Base-by-base conservation (phyloP, 2,113 vertebrate genomes). In the Dromas ardeola region DNA sequence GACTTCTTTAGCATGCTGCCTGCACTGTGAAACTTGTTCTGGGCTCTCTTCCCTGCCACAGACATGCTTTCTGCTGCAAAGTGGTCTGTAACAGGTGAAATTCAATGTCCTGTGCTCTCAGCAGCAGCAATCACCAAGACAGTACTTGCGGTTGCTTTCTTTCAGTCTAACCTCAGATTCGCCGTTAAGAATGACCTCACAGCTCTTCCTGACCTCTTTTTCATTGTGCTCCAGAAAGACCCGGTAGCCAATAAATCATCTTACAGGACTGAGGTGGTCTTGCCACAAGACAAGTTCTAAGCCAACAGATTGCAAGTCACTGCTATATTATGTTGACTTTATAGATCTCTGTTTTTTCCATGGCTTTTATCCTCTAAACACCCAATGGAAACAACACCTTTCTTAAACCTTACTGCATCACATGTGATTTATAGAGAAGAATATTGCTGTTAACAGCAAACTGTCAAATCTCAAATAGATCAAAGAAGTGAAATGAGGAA, bases 391-490 rank as follows among this genome's bases (percentile, higher is more conserved):
- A 38, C 49, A 77, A 3, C 53, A 53, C 86, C 65, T 95, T 86
- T 69, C 56, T 76, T 26, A 86, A 87, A 40, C 17, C 56, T 55
- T 50, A 70, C 82, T 76, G 81, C 65, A 62, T 80, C 86, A 74
- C 27, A 7, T 91, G 88, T 97, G 97, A 97, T 97, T 97, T 97
- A 95, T 93, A 80, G 92, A 94, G 86, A 82, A 70, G 92, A 95
- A 86, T 81, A 92, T 95, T 97, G 88, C 87, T 78, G 85, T 74
- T 97, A 96, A 94, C 88, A 93, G 81, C 76, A 91, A 85, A 70
- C 95, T 81, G 97, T 95, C 98, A 97, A 93, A 95, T 86, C 95
- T 94, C 94, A 93, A 55, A 30, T 26, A 98, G 95, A 98, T 98
- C 98, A 98, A 97, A 98, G 97, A 81, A 70, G 38, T 77, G 67